A percentile compares a stretch with the other conserved stretches of the same genome.
Conservation (phyloP, 2,888 invertebrate species). For the Platypus cylindrus region DNA sequence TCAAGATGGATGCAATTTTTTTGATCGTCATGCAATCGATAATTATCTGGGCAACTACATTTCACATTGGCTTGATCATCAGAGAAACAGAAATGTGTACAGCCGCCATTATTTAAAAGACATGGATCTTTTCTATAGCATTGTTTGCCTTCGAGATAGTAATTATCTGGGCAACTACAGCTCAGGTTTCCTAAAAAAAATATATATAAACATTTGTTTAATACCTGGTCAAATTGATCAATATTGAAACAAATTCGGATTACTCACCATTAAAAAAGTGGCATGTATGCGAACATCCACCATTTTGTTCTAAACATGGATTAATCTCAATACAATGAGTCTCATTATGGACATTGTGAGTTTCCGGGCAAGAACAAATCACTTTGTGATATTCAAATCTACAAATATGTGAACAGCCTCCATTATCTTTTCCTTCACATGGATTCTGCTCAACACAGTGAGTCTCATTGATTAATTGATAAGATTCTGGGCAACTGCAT, state of each 20-base stretch:
- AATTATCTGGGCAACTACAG: constrained; percentile 37
- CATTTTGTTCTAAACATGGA: constrained; percentile 32
- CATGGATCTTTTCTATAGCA: constrained; percentile 38
- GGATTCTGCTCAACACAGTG: constrained; percentile 35
- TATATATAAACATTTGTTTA: no score
- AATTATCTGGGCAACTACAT: constrained; percentile 41
- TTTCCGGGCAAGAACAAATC: constrained; percentile 38
- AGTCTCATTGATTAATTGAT: constrained; percentile 26
- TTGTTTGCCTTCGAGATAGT: constrained; percentile 21
- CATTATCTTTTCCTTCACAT: constrained; percentile 33
- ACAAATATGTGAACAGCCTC: constrained; percentile 27
- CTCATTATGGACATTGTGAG: constrained; percentile 25
- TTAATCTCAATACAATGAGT: constrained; percentile 24
- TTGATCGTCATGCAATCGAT: constrained; percentile 29
- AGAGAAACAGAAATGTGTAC: constrained; percentile 32
- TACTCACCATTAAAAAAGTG: constrained; percentile 30
- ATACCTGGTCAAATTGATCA: no score
- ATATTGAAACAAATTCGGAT: no score
- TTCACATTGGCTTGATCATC: constrained; percentile 39
- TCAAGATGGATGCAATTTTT: constrained; percentile 27
- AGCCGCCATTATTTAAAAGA: constrained; percentile 37
- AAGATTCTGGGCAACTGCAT: constrained; percentile 36
- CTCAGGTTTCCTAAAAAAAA: constrained; percentile 22
- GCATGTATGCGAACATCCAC: constrained; percentile 28
- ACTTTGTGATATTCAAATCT: constrained; percentile 31